A percentile compares a stretch with the other conserved stretches of the same genome.
phyloP scores from a whole-genome alignment of 2,797 vertebrate species.

The Martes flavigula region DNA sequence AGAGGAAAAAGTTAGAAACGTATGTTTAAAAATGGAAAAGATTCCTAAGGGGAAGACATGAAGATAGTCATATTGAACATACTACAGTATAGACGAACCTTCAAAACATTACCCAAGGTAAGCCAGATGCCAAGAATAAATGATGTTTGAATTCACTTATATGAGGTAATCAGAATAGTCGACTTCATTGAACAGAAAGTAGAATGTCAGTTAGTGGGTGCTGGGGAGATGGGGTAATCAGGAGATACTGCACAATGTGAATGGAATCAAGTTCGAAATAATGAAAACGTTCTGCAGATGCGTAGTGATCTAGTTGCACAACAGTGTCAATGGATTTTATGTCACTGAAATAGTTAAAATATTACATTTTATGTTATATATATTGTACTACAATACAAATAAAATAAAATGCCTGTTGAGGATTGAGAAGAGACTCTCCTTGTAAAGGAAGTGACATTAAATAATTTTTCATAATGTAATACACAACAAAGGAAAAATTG shows the following conservation, averaged over 20 bases:
- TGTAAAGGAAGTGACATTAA: neutral
- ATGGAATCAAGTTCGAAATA: neutral
- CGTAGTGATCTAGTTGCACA: neutral
- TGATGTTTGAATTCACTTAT: neutral
- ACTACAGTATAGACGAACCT: neutral
- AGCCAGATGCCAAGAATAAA: neutral
- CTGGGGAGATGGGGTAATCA: no score
- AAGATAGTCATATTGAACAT: neutral
- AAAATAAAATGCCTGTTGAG: neutral
- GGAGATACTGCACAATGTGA: neutral
- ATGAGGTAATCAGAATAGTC: neutral
- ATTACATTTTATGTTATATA: neutral
- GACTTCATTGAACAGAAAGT: neutral
- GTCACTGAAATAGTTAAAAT: neutral
- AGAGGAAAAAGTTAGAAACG: neutral
- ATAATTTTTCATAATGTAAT: slow-evolving; percentile 36
- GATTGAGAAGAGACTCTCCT: neutral
- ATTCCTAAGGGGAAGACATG: neutral
- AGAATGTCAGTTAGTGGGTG: neutral
- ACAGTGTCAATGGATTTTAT: neutral
- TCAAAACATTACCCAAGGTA: neutral
- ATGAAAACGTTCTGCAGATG: neutral
- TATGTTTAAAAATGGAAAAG: neutral
- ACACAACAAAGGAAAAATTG: neutral
- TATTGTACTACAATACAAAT: slow-evolving; percentile 37